Percentiles rank a stretch among this genome's conserved stretches.
These are phyloP conservation scores for Heliothis subflexa DNA, from an alignment of 1,140 invertebrate species.

Conservation along the genomic window DNA sequence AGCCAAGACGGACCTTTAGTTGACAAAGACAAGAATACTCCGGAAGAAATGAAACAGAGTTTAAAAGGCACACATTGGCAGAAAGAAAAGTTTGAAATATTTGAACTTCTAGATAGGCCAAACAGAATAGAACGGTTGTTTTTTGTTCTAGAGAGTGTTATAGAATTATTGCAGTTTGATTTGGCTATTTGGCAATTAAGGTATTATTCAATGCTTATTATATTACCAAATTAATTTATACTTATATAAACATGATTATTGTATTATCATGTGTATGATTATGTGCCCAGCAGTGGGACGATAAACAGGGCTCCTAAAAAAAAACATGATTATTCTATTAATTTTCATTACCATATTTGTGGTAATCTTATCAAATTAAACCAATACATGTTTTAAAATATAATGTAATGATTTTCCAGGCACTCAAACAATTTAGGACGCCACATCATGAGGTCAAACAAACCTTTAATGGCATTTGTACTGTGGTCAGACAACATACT, in stretches of 20 bases:
- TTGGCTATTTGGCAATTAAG: constrained; percentile 78
- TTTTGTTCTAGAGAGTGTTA: constrained; percentile 70
- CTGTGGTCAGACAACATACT: constrained; percentile 69
- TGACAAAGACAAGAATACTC: constrained; percentile 66
- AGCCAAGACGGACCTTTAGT: constrained; percentile 70
- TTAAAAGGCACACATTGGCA: constrained; percentile 72
- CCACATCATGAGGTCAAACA: constrained; percentile 70
- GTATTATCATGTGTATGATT: too few relatives aligned
- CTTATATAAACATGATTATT: not conserved
- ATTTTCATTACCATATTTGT: too few relatives aligned
- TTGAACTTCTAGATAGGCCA: constrained; percentile 68
- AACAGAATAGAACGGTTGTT: constrained; percentile 79
- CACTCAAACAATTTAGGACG: constrained; percentile 64
- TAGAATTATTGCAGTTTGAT: constrained; percentile 79
- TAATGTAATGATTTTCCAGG: constrained; percentile 55
- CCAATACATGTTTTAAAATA: too few relatives aligned
- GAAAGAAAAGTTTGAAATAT: constrained; percentile 75
- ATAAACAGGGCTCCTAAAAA: too few relatives aligned
- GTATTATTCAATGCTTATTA: constrained; percentile 51
- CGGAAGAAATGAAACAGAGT: constrained; percentile 66
- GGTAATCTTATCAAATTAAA: too few relatives aligned
- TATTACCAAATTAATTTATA: too few relatives aligned
- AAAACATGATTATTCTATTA: too few relatives aligned
- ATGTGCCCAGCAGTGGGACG: too few relatives aligned
- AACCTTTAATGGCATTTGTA: constrained; percentile 71